Conservation (phyloP, 2,797 vertebrate genomes). For the Megaceryle alcyon region DNA sequence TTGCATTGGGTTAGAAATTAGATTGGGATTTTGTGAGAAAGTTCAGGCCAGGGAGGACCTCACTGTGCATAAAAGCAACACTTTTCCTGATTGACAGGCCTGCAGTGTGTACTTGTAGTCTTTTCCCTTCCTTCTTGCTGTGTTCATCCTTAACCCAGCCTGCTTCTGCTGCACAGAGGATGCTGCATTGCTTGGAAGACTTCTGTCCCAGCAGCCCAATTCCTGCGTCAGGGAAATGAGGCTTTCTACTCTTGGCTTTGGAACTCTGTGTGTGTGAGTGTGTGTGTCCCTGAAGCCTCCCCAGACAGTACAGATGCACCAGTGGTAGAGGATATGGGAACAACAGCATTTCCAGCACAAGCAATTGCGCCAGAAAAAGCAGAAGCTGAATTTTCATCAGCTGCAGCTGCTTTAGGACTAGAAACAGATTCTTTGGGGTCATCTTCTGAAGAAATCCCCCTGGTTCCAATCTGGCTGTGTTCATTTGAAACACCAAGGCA, state of each 20-base stretch:
- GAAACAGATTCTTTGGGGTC: slow-evolving; percentile 2
- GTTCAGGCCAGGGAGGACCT: neutral
- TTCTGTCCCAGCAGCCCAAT: neutral
- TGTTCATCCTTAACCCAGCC: neutral
- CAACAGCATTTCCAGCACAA: slow-evolving; percentile 43
- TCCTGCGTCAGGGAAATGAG: neutral
- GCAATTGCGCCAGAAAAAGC: slow-evolving; percentile 34
- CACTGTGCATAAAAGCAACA: neutral
- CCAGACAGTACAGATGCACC: slow-evolving; percentile 55
- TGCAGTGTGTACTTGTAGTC: neutral
- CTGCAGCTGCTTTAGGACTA: slow-evolving; percentile 28
- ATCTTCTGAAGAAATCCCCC: slow-evolving; percentile 25
- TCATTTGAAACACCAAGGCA: neutral
- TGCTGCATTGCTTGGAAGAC: neutral
- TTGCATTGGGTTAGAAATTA: neutral
- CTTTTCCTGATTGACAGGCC: neutral
- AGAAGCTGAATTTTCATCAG: slow-evolving; percentile 58
- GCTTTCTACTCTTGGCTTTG: slow-evolving; percentile 8
- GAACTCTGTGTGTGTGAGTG: neutral
- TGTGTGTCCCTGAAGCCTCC: slow-evolving; percentile 55
- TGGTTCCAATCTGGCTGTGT: neutral
- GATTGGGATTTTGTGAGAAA: neutral
- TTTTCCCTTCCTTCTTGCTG: neutral
- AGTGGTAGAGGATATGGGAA: slow-evolving; percentile 27
- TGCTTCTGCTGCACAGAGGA: neutral